Evolutionary conservation across 1,140 invertebrate genomes (phyloP).

Genomic region (Halesus radiatus): DNA sequence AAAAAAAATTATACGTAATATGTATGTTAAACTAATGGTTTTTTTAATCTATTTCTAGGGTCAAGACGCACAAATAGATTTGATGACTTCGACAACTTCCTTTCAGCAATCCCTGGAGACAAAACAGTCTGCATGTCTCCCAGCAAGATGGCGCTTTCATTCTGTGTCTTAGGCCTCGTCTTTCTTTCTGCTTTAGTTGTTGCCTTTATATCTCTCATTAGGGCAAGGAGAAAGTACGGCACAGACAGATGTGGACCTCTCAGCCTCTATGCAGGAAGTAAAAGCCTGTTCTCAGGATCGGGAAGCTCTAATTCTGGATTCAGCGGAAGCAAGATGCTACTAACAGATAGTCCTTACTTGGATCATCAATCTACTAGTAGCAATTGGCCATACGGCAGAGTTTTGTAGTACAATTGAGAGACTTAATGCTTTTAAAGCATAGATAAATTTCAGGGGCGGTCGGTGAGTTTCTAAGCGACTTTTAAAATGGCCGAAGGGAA

Average conservation of each 20-base stretch:
- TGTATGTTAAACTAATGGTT: too few relatives aligned
- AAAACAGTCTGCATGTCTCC: conserved; percentile 80
- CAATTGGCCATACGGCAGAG: conserved; percentile 69
- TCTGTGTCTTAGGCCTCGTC: conserved; percentile 77
- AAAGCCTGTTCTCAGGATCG: conserved; percentile 69
- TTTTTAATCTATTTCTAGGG: conserved; percentile 45
- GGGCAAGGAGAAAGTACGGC: conserved; percentile 68
- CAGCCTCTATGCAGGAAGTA: conserved; percentile 69
- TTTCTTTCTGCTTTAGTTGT: conserved; percentile 77
- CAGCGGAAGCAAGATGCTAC: conserved; percentile 67
- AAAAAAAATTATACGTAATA: too few relatives aligned
- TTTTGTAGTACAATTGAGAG: conserved; percentile 60
- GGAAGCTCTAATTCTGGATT: conserved; percentile 69
- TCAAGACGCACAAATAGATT: conserved; percentile 47
- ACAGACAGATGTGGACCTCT: conserved; percentile 66
- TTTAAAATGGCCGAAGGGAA: too few relatives aligned
- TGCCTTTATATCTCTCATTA: conserved; percentile 75
- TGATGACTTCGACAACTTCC: conserved; percentile 39
- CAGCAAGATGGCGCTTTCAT: conserved; percentile 79
- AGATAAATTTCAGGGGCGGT: not conserved
- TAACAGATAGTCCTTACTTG: conserved; percentile 70
- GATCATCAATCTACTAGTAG: conserved; percentile 70
- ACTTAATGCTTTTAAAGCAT: conserved; percentile 7
- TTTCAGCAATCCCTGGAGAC: conserved; percentile 67
- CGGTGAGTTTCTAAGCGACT: too few relatives aligned